phyloP scores from a whole-genome alignment of 2,113 vertebrate species.

The Aptenodytes patagonicus region DNA sequence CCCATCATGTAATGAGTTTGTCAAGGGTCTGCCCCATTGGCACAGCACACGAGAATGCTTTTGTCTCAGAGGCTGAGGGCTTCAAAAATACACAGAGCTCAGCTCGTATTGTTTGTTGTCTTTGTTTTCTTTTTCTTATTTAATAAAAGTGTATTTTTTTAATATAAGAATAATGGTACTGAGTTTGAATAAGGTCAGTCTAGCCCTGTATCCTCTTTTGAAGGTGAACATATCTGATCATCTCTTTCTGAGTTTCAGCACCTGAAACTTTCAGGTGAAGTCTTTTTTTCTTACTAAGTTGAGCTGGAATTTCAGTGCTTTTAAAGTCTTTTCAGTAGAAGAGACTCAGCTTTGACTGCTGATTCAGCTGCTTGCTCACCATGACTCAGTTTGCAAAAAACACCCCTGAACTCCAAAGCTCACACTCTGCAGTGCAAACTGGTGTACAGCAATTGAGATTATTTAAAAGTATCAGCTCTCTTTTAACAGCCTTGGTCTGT shows the following conservation, averaged over 20 bases:
- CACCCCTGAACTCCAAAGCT: background rate
- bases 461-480: background rate
- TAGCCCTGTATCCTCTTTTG: background rate
- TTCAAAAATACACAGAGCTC: background rate
- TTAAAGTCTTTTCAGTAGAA: background rate
- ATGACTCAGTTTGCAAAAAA: background rate
- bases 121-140: background rate
- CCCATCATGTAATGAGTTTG: background rate
- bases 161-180: background rate
- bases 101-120: background rate
- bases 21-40: background rate
- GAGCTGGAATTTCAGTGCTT: background rate
- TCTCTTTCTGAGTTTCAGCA: background rate
- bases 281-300: background rate
- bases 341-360: background rate
- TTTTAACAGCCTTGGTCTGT: background rate
- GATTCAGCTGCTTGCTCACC: background rate
- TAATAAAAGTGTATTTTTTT: background rate
- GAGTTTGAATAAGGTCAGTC: background rate
- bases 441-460: background rate
- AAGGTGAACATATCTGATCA: background rate
- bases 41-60: rapidly evolving
- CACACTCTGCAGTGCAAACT: background rate
- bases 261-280: background rate
- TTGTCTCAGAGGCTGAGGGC: background rate